Percentiles rank a stretch among this genome's conserved stretches.
These are phyloP conservation scores for Typhlomys cinereus DNA, from an alignment of 2,113 vertebrate genomes.

Conservation along the genomic window DNA sequence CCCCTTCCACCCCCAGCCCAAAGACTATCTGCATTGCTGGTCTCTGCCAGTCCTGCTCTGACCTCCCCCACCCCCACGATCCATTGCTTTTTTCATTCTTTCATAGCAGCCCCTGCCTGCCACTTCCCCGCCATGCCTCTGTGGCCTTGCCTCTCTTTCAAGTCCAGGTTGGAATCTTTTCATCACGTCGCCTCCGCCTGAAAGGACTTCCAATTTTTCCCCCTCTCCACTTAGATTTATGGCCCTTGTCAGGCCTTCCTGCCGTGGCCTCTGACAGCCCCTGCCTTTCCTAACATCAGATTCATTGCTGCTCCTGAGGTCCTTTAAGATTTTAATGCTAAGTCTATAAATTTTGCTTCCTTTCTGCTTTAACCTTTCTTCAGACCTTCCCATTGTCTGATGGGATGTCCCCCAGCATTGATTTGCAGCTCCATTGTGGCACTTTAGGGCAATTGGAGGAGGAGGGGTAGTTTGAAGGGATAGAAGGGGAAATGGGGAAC, in stretches of 20 bases:
- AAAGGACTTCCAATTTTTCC: constrained; percentile 76
- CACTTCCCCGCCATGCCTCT: constrained; percentile 34
- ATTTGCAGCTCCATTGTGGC: constrained; percentile 76
- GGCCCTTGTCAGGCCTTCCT: constrained; percentile 82
- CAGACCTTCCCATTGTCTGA: constrained; percentile 77
- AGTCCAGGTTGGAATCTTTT: constrained; percentile 82
- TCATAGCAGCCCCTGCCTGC: background rate
- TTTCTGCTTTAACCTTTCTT: constrained; percentile 82
- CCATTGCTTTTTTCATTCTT: background rate
- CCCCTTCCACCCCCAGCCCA: background rate
- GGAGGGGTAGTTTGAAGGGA: constrained; percentile 36
- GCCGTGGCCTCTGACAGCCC: constrained; percentile 84
- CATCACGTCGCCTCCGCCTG: constrained; percentile 67
- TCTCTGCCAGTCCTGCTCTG: background rate
- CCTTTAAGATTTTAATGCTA: constrained; percentile 88
- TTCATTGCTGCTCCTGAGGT: constrained; percentile 87
- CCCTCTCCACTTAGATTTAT: constrained; percentile 83
- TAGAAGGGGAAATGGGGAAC: constrained; percentile 1
- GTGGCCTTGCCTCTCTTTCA: constrained; percentile 57
- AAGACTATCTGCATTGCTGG: constrained; percentile 20
- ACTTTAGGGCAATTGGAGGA: constrained; percentile 64
- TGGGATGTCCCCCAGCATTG: constrained; percentile 58
- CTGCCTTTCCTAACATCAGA: constrained; percentile 79
- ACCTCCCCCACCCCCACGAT: constrained; percentile 10
- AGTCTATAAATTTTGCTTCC: constrained; percentile 87